Conservation (phyloP, 1,140 invertebrate genomes). For the Melitaea cinxia region DNA sequence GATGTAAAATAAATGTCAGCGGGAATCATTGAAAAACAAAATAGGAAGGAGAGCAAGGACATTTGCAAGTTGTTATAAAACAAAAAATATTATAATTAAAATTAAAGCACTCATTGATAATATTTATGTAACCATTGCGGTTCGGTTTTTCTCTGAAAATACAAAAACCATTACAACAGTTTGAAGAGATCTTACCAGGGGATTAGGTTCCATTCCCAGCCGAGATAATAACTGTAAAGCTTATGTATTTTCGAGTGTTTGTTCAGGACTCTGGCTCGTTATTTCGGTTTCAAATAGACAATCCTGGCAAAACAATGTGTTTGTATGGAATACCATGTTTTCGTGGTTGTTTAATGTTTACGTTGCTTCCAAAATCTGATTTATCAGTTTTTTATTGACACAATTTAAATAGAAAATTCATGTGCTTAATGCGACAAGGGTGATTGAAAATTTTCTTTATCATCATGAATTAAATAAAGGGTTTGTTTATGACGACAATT, state of each 20-base stretch:
- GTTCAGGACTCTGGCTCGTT: constrained; percentile 50
- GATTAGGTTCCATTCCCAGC: constrained; percentile 44
- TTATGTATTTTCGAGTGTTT: constrained; percentile 52
- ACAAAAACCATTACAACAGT: constrained; percentile 17
- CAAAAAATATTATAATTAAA: neutral
- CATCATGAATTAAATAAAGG: neutral
- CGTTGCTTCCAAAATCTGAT: constrained; percentile 28
- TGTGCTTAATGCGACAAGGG: neutral
- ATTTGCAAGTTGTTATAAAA: too few relatives aligned
- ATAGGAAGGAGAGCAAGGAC: too few relatives aligned
- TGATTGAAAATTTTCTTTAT: neutral
- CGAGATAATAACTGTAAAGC: constrained; percentile 54
- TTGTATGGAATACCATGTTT: constrained; percentile 46
- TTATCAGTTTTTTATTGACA: constrained; percentile 35
- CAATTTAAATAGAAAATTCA: constrained; percentile 16
- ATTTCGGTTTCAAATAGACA: constrained; percentile 49
- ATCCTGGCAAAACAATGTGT: constrained; percentile 45
- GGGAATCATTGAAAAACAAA: too few relatives aligned
- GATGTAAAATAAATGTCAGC: too few relatives aligned
- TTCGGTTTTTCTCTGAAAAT: neutral
- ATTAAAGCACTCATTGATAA: neutral
- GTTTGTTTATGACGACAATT: too few relatives aligned
- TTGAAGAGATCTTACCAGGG: constrained; percentile 30
- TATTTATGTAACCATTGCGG: neutral
- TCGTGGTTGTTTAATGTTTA: constrained; percentile 33